These are phyloP conservation scores for Mus minutoides DNA, from an alignment of 2,797 vertebrate species.

Conservation along the genomic window DNA sequence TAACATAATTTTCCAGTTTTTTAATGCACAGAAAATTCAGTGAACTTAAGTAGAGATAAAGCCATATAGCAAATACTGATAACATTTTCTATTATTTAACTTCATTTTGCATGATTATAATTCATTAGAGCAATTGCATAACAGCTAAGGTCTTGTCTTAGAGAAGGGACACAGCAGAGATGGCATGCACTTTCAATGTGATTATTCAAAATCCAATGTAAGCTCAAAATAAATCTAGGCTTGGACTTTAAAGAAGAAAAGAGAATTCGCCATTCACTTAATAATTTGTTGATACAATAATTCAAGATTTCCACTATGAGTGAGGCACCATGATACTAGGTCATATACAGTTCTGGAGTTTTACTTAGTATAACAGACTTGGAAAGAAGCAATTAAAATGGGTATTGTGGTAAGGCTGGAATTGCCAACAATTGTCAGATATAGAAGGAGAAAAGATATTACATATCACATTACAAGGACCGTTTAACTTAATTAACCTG, in stretches of 20 bases:
- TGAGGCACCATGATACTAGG: not conserved
- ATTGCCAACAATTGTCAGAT: not conserved
- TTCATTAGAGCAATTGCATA: not conserved
- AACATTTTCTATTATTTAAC: slow-evolving; percentile 29
- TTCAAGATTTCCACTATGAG: slow-evolving; percentile 23
- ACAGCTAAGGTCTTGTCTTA: not conserved
- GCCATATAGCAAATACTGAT: not conserved
- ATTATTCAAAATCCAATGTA: slow-evolving; percentile 21
- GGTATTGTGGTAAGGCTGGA: not conserved
- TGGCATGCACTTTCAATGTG: not conserved
- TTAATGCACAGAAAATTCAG: slow-evolving; percentile 48
- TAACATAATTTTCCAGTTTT: not conserved
- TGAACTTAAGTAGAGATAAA: slow-evolving; percentile 26
- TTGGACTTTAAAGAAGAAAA: slow-evolving; percentile 44
- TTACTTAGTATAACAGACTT: not conserved
- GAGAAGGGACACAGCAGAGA: not conserved
- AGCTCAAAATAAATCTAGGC: slow-evolving; percentile 10
- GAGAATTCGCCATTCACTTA: not conserved
- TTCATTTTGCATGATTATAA: slow-evolving; percentile 21
- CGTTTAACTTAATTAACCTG: not conserved
- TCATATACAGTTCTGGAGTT: not conserved
- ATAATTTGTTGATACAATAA: not conserved
- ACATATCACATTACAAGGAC: not conserved
- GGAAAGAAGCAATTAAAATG: slow-evolving; percentile 30
- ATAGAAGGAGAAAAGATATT: slow-evolving; percentile 6